These are phyloP conservation scores for Artemia sinica DNA, from an alignment of 2,888 invertebrate species.

Conservation along the genomic window DNA sequence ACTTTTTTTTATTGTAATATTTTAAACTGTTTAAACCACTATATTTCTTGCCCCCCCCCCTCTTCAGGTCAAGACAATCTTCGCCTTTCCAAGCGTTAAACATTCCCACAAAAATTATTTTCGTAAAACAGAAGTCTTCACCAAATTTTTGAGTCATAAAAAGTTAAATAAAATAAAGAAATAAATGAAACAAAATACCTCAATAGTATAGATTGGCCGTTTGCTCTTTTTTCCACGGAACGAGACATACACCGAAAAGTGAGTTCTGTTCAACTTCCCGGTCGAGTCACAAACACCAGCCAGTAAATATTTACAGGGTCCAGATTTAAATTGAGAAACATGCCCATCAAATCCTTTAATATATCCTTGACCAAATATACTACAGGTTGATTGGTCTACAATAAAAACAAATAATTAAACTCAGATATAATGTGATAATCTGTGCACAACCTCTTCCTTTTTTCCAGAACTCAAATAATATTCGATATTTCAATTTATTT, in stretches of 20 bases:
- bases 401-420: background rate
- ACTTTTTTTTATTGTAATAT: too few relatives aligned
- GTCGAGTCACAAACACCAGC: slow-evolving; percentile 1
- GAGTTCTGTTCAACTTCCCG: background rate
- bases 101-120: too few relatives aligned
- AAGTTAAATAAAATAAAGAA: too few relatives aligned
- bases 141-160: too few relatives aligned
- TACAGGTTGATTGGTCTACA: background rate
- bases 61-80: too few relatives aligned
- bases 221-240: background rate
- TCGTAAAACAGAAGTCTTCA: too few relatives aligned
- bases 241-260: background rate
- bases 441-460: too few relatives aligned
- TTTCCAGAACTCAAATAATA: too few relatives aligned
- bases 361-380: slow-evolving; percentile 1
- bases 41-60: too few relatives aligned
- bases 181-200: background rate
- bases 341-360: slow-evolving; percentile 1
- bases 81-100: too few relatives aligned
- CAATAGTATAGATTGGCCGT: background rate
- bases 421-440: background rate
- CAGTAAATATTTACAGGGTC: slow-evolving; percentile 5
- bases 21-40: too few relatives aligned
- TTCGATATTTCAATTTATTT: too few relatives aligned
- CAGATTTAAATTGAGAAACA: slow-evolving; percentile 4